Conservation (phyloP, 1,140 invertebrate species). For the Panulirus ornatus region DNA sequence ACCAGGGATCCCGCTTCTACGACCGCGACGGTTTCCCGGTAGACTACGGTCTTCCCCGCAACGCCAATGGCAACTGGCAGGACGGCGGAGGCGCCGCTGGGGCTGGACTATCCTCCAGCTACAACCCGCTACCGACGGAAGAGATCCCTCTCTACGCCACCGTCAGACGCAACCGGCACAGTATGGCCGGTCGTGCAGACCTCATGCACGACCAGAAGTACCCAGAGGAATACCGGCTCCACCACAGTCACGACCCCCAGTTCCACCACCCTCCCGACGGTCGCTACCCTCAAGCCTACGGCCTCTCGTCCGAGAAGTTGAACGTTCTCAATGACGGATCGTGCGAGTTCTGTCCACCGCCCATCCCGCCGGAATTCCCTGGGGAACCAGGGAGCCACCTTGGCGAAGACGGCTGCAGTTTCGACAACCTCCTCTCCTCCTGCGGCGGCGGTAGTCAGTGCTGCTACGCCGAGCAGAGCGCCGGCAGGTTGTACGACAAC, state of each 20-base stretch:
- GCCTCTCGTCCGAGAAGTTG: conserved; percentile 55
- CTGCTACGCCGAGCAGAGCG: conserved; percentile 61
- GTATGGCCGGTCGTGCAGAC: conserved; percentile 25
- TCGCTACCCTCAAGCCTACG: conserved; percentile 67
- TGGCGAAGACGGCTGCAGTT: conserved; percentile 73
- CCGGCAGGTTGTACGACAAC: conserved; percentile 65
- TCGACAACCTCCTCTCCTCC: conserved; percentile 71
- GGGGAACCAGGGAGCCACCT: conserved; percentile 60
- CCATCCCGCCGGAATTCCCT: conserved; percentile 31
- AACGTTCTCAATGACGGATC: conserved; percentile 35
- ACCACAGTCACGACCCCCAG: conserved; percentile 47
- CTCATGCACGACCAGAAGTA: conserved; percentile 68
- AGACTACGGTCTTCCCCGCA: conserved; percentile 57
- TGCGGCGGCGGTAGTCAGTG: conserved; percentile 70
- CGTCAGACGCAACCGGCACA: conserved; percentile 43
- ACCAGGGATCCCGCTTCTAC: conserved; percentile 61
- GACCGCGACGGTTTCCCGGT: conserved; percentile 52
- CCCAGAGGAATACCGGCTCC: conserved; percentile 58
- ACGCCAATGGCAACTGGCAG: conserved; percentile 29
- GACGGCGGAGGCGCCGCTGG: conserved; percentile 29
- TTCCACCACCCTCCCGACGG: conserved; percentile 64
- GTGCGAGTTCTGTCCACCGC: conserved; percentile 63
- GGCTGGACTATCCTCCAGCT: conserved; percentile 35
- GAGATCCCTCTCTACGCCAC: conserved; percentile 58
- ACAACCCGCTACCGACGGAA: conserved; percentile 62